Percentiles rank a stretch among this genome's conserved stretches.
Conservation (phyloP, 1,140 invertebrate species). For the Euschistus heros region DNA sequence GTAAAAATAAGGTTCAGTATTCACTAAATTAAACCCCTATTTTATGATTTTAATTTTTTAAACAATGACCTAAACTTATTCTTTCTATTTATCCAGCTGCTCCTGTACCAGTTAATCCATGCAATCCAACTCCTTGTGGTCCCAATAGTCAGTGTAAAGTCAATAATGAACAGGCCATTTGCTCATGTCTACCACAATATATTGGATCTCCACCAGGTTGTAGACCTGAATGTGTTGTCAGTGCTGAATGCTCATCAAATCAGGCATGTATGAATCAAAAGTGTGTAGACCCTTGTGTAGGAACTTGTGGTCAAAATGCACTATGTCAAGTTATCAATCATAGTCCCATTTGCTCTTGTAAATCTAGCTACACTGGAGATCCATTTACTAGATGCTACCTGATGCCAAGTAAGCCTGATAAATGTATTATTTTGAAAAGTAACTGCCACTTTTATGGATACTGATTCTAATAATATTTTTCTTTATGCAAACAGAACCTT, state of each 20-base stretch:
- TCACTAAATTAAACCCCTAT: too few relatives aligned
- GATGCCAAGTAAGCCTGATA: slow-evolving; percentile 31
- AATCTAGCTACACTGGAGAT: slow-evolving; percentile 47
- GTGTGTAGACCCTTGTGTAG: slow-evolving; percentile 67
- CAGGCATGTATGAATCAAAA: slow-evolving; percentile 66
- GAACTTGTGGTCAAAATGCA: slow-evolving; percentile 61
- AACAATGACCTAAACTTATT: too few relatives aligned
- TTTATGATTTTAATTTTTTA: too few relatives aligned
- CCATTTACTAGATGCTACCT: slow-evolving; percentile 50
- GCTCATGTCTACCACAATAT: slow-evolving; percentile 57
- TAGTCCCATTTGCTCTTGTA: slow-evolving; percentile 53
- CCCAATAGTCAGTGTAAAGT: slow-evolving; percentile 62
- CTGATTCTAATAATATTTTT: background rate
- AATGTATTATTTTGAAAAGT: background rate
- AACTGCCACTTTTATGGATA: background rate
- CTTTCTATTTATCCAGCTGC: slow-evolving; percentile 31
- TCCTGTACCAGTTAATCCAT: slow-evolving; percentile 39
- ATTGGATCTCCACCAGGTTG: slow-evolving; percentile 63
- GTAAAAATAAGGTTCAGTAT: too few relatives aligned
- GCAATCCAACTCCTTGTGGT: slow-evolving; percentile 61
- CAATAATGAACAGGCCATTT: slow-evolving; percentile 56
- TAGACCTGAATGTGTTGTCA: slow-evolving; percentile 62
- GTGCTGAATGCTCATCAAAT: slow-evolving; percentile 56
- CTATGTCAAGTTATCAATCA: slow-evolving; percentile 56
- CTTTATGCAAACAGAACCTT: background rate